Percentiles rank a stretch among this genome's conserved stretches.
Conservation (phyloP, 2,113 vertebrate genomes). For the Onychostruthus taczanowskii region DNA sequence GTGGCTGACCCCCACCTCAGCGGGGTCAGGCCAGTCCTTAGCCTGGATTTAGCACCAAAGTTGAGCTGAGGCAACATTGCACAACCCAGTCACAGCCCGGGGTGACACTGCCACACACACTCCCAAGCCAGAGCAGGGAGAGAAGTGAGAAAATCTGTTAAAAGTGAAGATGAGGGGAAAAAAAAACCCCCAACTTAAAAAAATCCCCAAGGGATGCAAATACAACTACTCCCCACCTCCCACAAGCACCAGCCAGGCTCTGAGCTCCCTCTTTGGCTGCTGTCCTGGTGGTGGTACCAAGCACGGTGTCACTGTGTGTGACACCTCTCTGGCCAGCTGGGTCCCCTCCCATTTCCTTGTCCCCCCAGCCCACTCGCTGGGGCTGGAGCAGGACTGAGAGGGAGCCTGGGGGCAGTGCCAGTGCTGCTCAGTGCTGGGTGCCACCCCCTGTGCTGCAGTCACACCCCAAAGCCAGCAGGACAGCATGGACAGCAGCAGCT, state of each 20-base stretch:
- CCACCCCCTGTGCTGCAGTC: not conserved
- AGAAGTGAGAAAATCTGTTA: not conserved
- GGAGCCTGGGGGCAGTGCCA: accelerated
- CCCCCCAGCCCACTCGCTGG: not conserved
- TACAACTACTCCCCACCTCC: accelerated
- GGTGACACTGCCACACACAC: accelerated
- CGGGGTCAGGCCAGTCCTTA: not conserved
- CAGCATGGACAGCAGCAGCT: accelerated
- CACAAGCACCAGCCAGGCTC: not conserved
- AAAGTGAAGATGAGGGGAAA: not conserved
- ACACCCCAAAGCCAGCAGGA: accelerated
- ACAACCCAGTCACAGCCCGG: accelerated
- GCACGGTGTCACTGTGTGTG: accelerated
- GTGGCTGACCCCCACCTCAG: accelerated
- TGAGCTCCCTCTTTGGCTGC: not conserved
- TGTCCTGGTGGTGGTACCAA: accelerated
- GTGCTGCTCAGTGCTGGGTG: accelerated
- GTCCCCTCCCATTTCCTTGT: not conserved
- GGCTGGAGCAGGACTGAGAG: not conserved
- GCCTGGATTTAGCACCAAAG: not conserved
- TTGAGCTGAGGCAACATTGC: not conserved
- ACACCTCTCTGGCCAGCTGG: accelerated
- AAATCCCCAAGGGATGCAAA: not conserved
- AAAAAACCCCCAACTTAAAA: not conserved
- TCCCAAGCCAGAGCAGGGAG: not conserved